phyloP scores from a whole-genome alignment of 2,113 vertebrate genomes.

The Cyprinodon tularosa region DNA sequence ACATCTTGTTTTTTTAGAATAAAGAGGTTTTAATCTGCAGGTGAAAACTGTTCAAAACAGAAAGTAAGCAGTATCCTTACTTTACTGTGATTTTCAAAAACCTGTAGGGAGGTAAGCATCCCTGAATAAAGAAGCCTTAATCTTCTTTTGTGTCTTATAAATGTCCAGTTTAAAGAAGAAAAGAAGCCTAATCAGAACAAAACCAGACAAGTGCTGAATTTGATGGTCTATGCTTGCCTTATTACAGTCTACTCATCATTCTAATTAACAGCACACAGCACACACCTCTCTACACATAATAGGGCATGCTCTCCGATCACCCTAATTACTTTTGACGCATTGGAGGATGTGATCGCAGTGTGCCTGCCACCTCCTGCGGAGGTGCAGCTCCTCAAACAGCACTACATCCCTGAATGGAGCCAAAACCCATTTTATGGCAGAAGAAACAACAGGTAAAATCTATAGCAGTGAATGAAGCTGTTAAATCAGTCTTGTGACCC shows the following conservation, averaged over 20 bases:
- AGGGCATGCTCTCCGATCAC: conserved; percentile 58
- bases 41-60: neutral
- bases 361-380: conserved; percentile 50
- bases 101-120: neutral
- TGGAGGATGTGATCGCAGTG: conserved; percentile 62
- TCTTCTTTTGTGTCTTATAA: neutral
- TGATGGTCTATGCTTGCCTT: conserved; percentile 26
- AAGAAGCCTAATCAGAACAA: conserved; percentile 39
- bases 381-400: conserved; percentile 24
- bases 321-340: conserved; percentile 77
- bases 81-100: neutral
- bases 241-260: conserved; percentile 64
- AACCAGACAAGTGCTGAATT: conserved; percentile 16
- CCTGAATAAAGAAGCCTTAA: neutral
- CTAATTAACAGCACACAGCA: conserved; percentile 65
- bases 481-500: conserved; percentile 61
- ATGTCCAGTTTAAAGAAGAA: conserved; percentile 13
- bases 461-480: conserved; percentile 49
- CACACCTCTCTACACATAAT: conserved; percentile 62
- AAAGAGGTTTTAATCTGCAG: neutral
- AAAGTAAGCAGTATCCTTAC: neutral
- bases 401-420: conserved; percentile 35
- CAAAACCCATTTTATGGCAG: conserved; percentile 44
- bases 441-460: conserved; percentile 65
- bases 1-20: neutral